Evolutionary conservation across 2,113 vertebrate genomes (phyloP).

Genomic region (Neotoma lepida): DNA sequence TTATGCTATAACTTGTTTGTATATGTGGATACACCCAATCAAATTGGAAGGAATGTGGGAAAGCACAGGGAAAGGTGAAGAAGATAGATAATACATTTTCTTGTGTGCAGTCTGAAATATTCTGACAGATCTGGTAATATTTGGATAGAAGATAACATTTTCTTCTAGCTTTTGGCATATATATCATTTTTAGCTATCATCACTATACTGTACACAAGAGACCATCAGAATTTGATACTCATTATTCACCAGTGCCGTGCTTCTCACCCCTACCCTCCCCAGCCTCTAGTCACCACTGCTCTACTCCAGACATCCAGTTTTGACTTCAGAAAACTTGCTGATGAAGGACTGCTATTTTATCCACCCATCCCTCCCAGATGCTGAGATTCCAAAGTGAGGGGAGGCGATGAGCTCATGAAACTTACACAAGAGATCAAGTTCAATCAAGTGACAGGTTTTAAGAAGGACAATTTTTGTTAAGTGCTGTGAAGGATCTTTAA

Average conservation of each 20-base stretch:
- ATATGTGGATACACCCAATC: not conserved
- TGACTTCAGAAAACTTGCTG: not conserved
- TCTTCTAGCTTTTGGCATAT: not conserved
- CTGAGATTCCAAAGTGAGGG: not conserved
- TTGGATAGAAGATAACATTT: not conserved
- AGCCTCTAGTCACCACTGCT: not conserved
- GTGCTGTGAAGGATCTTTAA: not conserved
- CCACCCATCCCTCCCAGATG: not conserved
- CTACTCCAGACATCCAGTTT: not conserved
- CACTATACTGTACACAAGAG: rapidly evolving
- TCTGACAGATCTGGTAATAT: not conserved
- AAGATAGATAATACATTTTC: not conserved
- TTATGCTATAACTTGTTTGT: not conserved
- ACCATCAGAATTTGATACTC: not conserved
- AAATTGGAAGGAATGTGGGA: not conserved
- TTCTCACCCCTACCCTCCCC: rapidly evolving
- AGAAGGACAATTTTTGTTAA: not conserved
- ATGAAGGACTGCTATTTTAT: not conserved
- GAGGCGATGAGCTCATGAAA: not conserved
- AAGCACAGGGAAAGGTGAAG: not conserved
- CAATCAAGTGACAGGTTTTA: not conserved
- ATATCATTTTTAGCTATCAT: not conserved
- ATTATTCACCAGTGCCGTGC: too few species aligned
- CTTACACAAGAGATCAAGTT: not conserved
- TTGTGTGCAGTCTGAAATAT: not conserved